Evolutionary conservation across 35 echinoderm and acorn worm species (phyloP).

Genomic region (Ophioderma brevispina): DNA sequence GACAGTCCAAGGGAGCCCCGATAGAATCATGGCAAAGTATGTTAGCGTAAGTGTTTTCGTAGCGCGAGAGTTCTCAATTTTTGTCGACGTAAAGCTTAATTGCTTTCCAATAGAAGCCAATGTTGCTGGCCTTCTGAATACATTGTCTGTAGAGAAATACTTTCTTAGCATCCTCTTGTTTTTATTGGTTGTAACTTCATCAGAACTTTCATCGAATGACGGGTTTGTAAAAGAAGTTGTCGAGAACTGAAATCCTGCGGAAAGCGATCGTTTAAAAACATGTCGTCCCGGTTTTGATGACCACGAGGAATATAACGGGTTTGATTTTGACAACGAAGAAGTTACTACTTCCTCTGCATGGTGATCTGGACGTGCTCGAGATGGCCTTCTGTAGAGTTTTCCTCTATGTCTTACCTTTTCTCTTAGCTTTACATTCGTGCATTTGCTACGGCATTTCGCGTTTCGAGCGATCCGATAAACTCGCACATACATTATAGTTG

Average conservation of each 20-base stretch:
- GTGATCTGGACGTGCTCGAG: too few relatives aligned
- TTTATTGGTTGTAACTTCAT: background rate
- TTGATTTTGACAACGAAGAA: too few relatives aligned
- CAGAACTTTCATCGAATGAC: background rate
- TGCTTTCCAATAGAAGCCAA: background rate
- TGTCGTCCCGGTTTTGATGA: too few relatives aligned
- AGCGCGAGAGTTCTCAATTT: conserved; percentile 22
- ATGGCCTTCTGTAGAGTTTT: too few relatives aligned
- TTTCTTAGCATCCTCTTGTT: background rate
- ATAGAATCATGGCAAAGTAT: conserved; percentile 18
- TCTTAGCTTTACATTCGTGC: too few relatives aligned
- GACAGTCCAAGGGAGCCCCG: conserved; percentile 46
- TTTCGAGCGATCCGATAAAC: background rate
- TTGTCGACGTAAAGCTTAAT: background rate
- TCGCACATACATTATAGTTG: background rate
- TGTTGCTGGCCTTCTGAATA: background rate
- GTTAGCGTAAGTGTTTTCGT: conserved; percentile 39
- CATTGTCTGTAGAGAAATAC: background rate
- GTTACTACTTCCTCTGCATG: too few relatives aligned
- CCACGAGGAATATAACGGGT: too few relatives aligned
- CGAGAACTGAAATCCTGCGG: too few relatives aligned
- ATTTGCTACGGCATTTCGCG: too few relatives aligned
- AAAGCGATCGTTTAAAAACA: too few relatives aligned
- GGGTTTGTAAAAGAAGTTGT: background rate
- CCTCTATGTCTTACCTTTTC: too few relatives aligned